Percentiles rank a stretch among this genome's conserved stretches.
Evolutionary conservation across 2,888 invertebrate genomes (phyloP).

Genomic region (Neria commutata): DNA sequence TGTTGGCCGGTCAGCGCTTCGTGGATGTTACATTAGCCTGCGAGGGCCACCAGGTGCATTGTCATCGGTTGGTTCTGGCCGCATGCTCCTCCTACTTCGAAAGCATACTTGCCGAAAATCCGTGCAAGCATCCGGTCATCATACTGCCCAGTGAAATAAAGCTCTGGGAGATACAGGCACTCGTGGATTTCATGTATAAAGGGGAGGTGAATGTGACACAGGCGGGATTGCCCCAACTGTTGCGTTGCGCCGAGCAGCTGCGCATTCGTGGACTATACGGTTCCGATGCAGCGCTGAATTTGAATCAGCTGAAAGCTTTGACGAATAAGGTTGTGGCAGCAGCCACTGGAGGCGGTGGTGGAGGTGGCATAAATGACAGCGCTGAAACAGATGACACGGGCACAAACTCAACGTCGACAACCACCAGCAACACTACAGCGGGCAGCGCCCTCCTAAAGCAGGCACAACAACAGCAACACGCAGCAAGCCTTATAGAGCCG

Average conservation of each 20-base stretch:
- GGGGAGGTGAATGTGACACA: conserved; percentile 88
- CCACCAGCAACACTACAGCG: conserved; percentile 43
- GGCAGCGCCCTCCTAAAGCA: conserved; percentile 56
- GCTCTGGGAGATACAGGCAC: conserved; percentile 83
- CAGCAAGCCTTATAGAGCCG: conserved; percentile 14
- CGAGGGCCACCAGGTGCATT: conserved; percentile 80
- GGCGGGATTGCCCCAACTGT: conserved; percentile 79
- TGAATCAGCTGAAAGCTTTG: conserved; percentile 54
- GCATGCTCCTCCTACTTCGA: conserved; percentile 87
- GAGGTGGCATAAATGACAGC: neutral
- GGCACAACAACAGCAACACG: conserved; percentile 44
- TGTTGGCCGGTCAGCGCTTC: conserved; percentile 65
- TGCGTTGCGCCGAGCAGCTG: conserved; percentile 82
- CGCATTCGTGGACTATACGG: conserved; percentile 74
- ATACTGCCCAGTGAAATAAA: conserved; percentile 84
- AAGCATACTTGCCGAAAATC: conserved; percentile 78
- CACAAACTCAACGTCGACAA: conserved; percentile 43
- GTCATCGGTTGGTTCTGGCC: conserved; percentile 85
- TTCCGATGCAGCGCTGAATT: conserved; percentile 58
- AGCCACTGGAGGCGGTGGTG: conserved; percentile 23
- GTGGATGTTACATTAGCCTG: conserved; percentile 89
- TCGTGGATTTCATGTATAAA: conserved; percentile 90
- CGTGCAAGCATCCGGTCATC: conserved; percentile 82
- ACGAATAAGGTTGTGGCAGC: conserved; percentile 21
- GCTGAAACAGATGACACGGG: conserved; percentile 40